These are phyloP conservation scores for Pilophorus perplexus DNA, from an alignment of 2,888 invertebrate species.

Conservation along the genomic window DNA sequence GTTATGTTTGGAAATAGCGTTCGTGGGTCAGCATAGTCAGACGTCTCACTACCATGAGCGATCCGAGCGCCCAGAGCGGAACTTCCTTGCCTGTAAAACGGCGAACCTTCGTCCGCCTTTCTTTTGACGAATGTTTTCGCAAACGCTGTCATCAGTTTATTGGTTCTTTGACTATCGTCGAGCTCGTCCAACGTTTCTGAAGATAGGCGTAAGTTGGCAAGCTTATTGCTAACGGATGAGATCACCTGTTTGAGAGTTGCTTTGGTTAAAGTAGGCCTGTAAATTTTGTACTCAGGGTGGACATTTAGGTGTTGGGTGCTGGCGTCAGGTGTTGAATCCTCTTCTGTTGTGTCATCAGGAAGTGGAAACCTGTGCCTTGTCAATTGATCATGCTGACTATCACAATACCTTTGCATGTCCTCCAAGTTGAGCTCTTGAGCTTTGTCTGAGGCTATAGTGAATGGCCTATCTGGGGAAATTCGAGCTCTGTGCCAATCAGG, in stretches of 20 bases:
- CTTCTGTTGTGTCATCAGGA: constrained; percentile 51
- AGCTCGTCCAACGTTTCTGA: constrained; percentile 53
- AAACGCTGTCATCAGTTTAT: constrained; percentile 50
- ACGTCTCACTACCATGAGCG: constrained; percentile 58
- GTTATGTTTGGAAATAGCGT: constrained; percentile 58
- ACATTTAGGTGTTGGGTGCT: constrained; percentile 53
- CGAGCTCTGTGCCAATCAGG: constrained; percentile 53
- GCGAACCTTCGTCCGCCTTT: constrained; percentile 47
- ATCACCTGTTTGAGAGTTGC: constrained; percentile 50
- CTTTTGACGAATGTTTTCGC: constrained; percentile 52
- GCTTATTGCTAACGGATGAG: constrained; percentile 52
- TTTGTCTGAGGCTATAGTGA: constrained; percentile 70
- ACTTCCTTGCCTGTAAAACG: constrained; percentile 70
- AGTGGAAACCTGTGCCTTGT: constrained; percentile 47
- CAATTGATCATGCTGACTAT: constrained; percentile 46
- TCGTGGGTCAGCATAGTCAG: constrained; percentile 81
- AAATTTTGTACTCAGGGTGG: constrained; percentile 69
- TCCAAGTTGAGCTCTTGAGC: constrained; percentile 63
- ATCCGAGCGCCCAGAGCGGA: constrained; percentile 81
- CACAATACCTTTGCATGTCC: constrained; percentile 61
- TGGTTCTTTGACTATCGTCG: constrained; percentile 46
- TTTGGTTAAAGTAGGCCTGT: constrained; percentile 49
- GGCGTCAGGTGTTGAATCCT: constrained; percentile 52
- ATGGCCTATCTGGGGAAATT: constrained; percentile 63
- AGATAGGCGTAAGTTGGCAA: constrained; percentile 53